Evolutionary conservation across 1,140 invertebrate genomes (phyloP), one percentile per base, ranked within the genome.

Genomic region (Pseudomyrmex concolor): DNA sequence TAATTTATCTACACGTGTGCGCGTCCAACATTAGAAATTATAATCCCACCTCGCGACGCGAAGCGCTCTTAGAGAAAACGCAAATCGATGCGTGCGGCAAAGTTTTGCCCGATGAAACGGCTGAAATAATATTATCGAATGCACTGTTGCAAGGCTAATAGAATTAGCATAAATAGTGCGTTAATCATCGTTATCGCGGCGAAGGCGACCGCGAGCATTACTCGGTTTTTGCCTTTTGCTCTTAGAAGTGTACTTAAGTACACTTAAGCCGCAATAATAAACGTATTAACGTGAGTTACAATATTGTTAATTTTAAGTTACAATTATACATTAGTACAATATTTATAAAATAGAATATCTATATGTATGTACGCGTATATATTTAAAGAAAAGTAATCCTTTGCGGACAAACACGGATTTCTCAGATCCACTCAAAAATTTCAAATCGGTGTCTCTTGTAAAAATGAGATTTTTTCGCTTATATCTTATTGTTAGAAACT

Each of bases 101-200:
- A 34, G 5, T 34, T 34, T 25, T 50, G 51, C 73, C 19, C 45
- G 25, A 54, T 22, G 55, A 80, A 74, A 82, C 25, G 70, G 19
- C 50, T 74, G 15, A 71, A 83, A 63, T 73, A 50, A 70, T 71
- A 68, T 60, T 64, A 68, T 51, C 45, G 77, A 19, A 76, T 74
- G 59, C 84, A 83, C 55, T 86, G 70, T 86, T 83, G 80, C 72
- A 48, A 45, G 22, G 59, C 57, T 86, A 87, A 86, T 87, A 76
- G 82, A 86, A 87, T 87, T 86, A 86, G 48, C 80, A 83, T 87
- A 73, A 85, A 71, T 57, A 55, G 25, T 45, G 50, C 19, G 68
- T 73, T 34, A 60, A 80, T 80, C 50, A 68, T 68, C 22, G 22
- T 19, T 51, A 34, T 70, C 10, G 19, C 12, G 0, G 15, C 72